Evolutionary conservation across 1,140 invertebrate genomes (phyloP), one percentile per base, ranked within the genome.

Genomic region (Neuroterus valhalla): DNA sequence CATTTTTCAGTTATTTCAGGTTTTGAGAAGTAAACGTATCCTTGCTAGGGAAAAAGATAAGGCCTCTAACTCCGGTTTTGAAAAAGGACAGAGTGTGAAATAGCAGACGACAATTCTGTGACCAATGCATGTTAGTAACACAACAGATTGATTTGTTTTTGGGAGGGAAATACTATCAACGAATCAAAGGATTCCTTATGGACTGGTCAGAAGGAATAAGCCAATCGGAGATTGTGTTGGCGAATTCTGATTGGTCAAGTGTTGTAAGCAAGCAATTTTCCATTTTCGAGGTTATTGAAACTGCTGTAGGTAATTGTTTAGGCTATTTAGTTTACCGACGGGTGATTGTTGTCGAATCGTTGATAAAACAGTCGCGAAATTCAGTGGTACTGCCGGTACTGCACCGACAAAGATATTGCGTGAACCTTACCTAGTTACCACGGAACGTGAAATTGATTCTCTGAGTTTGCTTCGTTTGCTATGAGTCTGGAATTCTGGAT

Each of bases 61-160:
- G 31, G 31, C n/a, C 26, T 62, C 15, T 31, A 62, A 31, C 26
- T 6, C 23, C 14, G 31, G 15, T 62, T 62, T 62, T 21, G 31
- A 62, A 55, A 62, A 4, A 62, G 55, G 31, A 5, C 31, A 0
- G 31, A 8, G 31, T 38, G 31, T 38, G 5, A 8, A 38, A 10
- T 38, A 62, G 55, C 55, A 62, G 55, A 62, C 55, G 55, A 62
- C 55, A 62, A 12, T 26, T 62, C 31, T 23, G 26, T 62, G 26
- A 26, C 4, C 26, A 23, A 62, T 31, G 15, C 14, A 31, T 31
- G 55, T 31, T 0, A 15, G 26, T 15, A 14, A 14, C 21, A 62
- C 26, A 62, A n/a, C n/a, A n/a, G n/a, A n/a, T n/a, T n/a, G 55
- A n/a, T 26, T 15, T 31, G 55, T 48, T 48, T 17, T 38, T 38